Base-by-base conservation (phyloP, 1,140 invertebrate species). In the Atopsyche davidsoni region DNA sequence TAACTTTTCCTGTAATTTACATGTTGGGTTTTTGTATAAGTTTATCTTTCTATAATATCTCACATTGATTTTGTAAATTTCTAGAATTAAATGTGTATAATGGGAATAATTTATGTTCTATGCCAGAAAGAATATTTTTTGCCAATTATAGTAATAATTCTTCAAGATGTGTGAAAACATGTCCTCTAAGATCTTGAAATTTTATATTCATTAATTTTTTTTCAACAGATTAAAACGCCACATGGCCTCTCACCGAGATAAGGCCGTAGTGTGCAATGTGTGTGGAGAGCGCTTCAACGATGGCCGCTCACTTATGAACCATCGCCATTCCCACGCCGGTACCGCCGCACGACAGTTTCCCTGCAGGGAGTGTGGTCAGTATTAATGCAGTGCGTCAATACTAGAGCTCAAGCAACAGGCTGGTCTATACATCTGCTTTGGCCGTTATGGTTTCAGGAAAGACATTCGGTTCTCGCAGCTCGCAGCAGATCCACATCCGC, bases 401-500 rank as follows among this genome's bases (percentile, higher is more conserved):
- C 6, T 28, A 28, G 6, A 7, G 25, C n/a, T 7, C 6, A 28
- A 6, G n/a, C n/a, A 6, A 28, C n/a, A 28, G 25, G 25, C n/a
- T 28, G 6, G 25, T 28, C 6, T 28, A 28, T 28, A 28, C n/a
- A n/a, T n/a, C n/a, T n/a, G n/a, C n/a, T n/a, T n/a, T n/a, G n/a
- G n/a, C n/a, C n/a, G n/a, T n/a, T 13, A 42, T 42, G 2, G 7
- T 57, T 43, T 2, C 35, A 61, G 59, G 85, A 0, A 89, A 89
- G 65, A 86, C 86, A n/a, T 88, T 89, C 58, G 84, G 86, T 3
- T 87, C 86, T 55, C 76, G 89, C 41, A 97, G 93, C 75, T 86
- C 96, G 0, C 86, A 89, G 51, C 91, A 95, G 67, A 96, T 96
- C 59, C 91, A 94, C 64, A 80, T 91, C 16, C 78, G 90, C 17